Percentiles rank a stretch among this genome's conserved stretches.
phyloP scores from a whole-genome alignment of 2,113 vertebrate species.

The Anser cygnoides region DNA sequence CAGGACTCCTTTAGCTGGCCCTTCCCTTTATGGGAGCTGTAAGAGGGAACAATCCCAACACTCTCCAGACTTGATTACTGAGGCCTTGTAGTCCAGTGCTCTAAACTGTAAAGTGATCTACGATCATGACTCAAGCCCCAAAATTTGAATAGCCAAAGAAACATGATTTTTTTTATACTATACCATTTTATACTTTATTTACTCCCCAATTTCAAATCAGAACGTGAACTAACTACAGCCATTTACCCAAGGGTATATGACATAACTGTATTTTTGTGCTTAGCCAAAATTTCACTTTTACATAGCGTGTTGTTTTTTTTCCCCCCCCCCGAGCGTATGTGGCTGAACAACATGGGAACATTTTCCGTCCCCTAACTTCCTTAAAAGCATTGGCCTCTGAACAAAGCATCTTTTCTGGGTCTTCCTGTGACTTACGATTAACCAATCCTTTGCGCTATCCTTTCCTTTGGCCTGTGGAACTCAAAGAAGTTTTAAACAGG shows the following conservation, averaged over 20 bases:
- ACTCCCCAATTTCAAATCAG: neutral
- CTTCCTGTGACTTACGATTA: neutral
- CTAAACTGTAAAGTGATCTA: neutral
- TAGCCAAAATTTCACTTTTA: neutral
- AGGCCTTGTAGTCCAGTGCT: neutral
- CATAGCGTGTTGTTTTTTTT: neutral
- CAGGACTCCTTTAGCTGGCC: neutral
- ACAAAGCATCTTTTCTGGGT: neutral
- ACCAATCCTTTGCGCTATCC: neutral
- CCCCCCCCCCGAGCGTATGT: too few relatives aligned
- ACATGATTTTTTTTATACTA: neutral
- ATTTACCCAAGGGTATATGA: neutral
- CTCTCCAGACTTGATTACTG: neutral
- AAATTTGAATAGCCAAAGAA: neutral
- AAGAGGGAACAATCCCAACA: neutral
- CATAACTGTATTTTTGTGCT: neutral
- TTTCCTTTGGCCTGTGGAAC: neutral
- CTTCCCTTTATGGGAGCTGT: neutral
- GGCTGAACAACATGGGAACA: neutral
- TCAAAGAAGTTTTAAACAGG: neutral
- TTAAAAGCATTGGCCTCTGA: neutral
- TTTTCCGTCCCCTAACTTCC: neutral
- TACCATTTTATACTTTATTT: neutral
- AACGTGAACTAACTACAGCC: neutral
- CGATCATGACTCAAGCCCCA: neutral